Evolutionary conservation across 2,888 invertebrate genomes (phyloP).

Genomic region (Branchellion lobata): DNA sequence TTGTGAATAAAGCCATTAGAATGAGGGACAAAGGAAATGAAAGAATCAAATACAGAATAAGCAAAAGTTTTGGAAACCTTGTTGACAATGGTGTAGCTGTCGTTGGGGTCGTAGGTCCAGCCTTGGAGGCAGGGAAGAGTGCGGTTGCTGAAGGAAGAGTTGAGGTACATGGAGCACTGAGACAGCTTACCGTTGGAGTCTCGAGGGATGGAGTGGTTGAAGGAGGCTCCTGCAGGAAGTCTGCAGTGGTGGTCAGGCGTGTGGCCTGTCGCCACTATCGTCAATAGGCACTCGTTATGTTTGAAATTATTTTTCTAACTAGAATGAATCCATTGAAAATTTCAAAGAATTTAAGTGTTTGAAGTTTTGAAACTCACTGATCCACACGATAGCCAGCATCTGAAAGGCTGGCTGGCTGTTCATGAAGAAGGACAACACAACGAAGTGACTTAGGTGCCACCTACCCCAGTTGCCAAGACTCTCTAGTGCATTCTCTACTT

Average conservation of each 20-base stretch:
- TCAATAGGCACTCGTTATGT: neutral
- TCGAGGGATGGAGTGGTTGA: constrained; percentile 11
- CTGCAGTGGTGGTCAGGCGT: constrained; percentile 43
- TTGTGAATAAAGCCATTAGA: too few species aligned
- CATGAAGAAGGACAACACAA: constrained; percentile 47
- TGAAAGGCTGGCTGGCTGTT: constrained; percentile 52
- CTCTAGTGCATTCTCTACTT: constrained; percentile 51
- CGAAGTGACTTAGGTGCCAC: constrained; percentile 51
- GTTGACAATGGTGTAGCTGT: constrained; percentile 50
- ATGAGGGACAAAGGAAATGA: too few species aligned
- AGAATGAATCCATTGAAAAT: neutral
- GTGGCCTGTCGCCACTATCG: neutral
- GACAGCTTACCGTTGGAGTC: constrained; percentile 24
- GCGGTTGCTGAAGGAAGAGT: constrained; percentile 39
- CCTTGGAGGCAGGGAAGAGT: constrained; percentile 48
- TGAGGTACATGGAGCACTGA: constrained; percentile 46
- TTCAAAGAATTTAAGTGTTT: neutral
- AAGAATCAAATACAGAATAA: neutral
- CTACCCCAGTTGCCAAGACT: constrained; percentile 50
- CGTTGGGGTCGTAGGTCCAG: constrained; percentile 48
- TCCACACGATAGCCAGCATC: constrained; percentile 52
- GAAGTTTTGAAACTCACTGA: constrained; percentile 47
- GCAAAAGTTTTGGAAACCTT: too few species aligned
- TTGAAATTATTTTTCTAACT: constrained; percentile 4
- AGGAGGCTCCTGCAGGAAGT: constrained; percentile 11